A percentile compares a stretch with the other conserved stretches of the same genome.
Evolutionary conservation across 2,888 invertebrate species (phyloP).

Genomic region (Tipula confusa): DNA sequence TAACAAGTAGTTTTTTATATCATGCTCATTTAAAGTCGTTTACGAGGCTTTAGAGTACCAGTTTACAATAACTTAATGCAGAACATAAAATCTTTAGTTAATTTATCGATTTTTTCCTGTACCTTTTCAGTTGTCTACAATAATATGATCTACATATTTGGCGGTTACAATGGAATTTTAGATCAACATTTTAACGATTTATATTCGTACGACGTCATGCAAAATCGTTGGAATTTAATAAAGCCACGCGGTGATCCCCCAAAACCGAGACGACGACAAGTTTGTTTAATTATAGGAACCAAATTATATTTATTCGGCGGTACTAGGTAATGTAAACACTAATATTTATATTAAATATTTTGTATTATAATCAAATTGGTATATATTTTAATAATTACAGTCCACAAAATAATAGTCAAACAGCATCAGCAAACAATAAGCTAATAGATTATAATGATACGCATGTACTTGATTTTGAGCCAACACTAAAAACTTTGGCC

Average conservation of each 20-base stretch:
- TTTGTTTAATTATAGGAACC: constrained; percentile 68
- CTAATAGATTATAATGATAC: constrained; percentile 79
- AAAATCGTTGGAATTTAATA: constrained; percentile 59
- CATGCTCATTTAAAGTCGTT: no score
- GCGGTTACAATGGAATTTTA: constrained; percentile 76
- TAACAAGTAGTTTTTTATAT: no score
- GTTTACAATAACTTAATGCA: no score
- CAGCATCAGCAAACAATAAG: constrained; percentile 30
- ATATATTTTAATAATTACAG: constrained; percentile 27
- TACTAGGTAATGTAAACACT: constrained; percentile 61
- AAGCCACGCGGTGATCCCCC: constrained; percentile 58
- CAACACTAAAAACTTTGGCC: constrained; percentile 68
- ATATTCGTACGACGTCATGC: constrained; percentile 63
- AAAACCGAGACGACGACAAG: constrained; percentile 68
- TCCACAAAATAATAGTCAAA: constrained; percentile 32
- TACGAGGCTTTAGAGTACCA: no score
- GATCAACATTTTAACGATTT: constrained; percentile 81
- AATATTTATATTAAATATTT: not conserved
- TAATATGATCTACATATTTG: constrained; percentile 79
- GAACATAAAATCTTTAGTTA: no score
- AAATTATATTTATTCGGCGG: constrained; percentile 85
- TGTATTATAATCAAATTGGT: constrained; percentile 1
- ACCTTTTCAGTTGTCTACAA: constrained; percentile 68
- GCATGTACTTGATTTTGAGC: constrained; percentile 73
- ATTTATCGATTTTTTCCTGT: constrained; percentile 40